phyloP scores from a whole-genome alignment of 2,888 invertebrate species.

The Strigamia crassipes region DNA sequence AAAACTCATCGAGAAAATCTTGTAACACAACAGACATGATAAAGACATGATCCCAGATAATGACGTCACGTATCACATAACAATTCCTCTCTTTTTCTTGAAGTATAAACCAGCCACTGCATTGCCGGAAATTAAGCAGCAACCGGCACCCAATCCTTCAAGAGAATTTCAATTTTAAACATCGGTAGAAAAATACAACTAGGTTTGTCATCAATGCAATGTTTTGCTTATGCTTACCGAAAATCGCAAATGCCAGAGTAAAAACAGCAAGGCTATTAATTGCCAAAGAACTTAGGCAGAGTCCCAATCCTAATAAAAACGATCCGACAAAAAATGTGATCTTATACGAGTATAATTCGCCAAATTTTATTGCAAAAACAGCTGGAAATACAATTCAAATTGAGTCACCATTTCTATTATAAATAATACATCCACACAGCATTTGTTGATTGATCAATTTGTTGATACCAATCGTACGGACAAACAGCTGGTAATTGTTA shows the following conservation, averaged over 20 bases:
- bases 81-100: not conserved
- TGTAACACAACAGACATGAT: not conserved
- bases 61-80: not conserved
- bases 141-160: not conserved
- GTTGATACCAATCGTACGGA: no score
- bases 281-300: not conserved
- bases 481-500: no score
- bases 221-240: not conserved
- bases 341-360: not conserved
- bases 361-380: not conserved
- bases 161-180: not conserved
- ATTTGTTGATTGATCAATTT: no score
- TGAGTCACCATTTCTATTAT: not conserved
- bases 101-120: not conserved
- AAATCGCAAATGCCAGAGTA: not conserved
- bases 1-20: not conserved
- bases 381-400: not conserved
- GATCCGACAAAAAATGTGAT: not conserved
- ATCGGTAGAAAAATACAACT: no score
- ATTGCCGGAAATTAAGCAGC: not conserved
- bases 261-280: not conserved
- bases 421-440: not conserved
- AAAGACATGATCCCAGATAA: not conserved
- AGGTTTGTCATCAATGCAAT: not conserved
- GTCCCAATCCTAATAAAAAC: not conserved